Evolutionary conservation across 2,113 vertebrate genomes (phyloP), one percentile per base, ranked within the genome.

Genomic region (Hoplias malabaricus): DNA sequence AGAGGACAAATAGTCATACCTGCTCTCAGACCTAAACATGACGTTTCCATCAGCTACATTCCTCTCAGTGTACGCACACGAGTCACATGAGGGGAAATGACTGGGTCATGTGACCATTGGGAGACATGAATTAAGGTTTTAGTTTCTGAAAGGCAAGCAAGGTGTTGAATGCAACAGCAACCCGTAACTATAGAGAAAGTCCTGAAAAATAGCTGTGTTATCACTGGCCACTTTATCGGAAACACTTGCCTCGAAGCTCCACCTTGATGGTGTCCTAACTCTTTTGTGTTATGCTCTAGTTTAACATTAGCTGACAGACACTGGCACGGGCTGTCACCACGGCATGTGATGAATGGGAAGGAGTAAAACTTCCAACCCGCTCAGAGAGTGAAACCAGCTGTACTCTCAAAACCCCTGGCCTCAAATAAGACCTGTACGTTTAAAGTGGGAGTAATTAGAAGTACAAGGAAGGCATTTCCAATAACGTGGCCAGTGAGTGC

Each of bases 1-100:
- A 70, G 10, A 27, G 13, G 46, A 50, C 12, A 69, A 19, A 53
- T n/a, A 33, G 75, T 59, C 25, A 23, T 46, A 77, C 75, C 50
- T 65, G 68, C 69, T 79, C 34, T 72, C 2, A 21, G 25, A 4
- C 1, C n/a, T 21, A 25, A 79, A 31, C 21, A 9, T 19, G 27
- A 23, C 13, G 8, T 42, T 57, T 10, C 5, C 9, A 2, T 53
- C n/a, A 53, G 48, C 23, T 8, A 23, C 48, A 53, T 53, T 34
- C 1, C n/a, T 46, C 69, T 67, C 46, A 53, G 13, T 4, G 42
- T 2, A 1, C 1, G 46, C 3, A 25, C 4, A 23, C 11, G 19
- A 62, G 14, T 5, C 43, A 23, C 38, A 42, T 9, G 23, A 1
- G 23, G 13, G 43, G 8, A 27, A 36, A 7, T 25, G 6, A 34